Evolutionary conservation across 2,888 invertebrate genomes (phyloP).

Genomic region (Epirrhoe tristata): DNA sequence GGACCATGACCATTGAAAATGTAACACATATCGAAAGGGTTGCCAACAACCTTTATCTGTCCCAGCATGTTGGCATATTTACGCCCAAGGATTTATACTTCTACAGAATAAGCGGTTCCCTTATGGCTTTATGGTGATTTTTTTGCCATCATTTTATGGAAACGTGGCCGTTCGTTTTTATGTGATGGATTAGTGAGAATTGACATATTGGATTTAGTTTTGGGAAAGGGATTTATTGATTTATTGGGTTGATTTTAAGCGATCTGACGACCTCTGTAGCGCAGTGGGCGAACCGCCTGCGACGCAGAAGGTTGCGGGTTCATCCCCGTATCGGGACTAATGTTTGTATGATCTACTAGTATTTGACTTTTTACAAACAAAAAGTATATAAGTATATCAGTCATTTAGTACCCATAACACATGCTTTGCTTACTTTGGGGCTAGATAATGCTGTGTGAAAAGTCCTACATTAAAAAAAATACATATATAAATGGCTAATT

Average conservation of each 20-base stretch:
- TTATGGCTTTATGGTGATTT: constrained; percentile 60
- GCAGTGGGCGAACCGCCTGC: too few species aligned
- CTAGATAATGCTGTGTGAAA: too few species aligned
- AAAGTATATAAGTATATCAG: too few species aligned
- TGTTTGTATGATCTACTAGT: too few species aligned
- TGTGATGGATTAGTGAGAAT: constrained; percentile 56
- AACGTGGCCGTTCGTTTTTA: constrained; percentile 66
- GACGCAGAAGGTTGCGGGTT: too few species aligned
- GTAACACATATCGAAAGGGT: constrained; percentile 57
- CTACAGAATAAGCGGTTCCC: constrained; percentile 34
- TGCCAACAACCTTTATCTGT: constrained; percentile 57
- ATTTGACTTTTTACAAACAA: too few species aligned
- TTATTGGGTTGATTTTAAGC: constrained; percentile 18
- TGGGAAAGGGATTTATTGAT: constrained; percentile 31
- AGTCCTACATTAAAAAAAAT: too few species aligned
- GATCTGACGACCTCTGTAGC: too few species aligned
- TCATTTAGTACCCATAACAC: too few species aligned
- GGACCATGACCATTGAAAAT: constrained; percentile 52
- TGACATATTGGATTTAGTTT: constrained; percentile 38
- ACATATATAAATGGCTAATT: too few species aligned
- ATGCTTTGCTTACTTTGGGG: too few species aligned
- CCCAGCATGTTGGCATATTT: constrained; percentile 62
- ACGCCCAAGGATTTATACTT: constrained; percentile 56
- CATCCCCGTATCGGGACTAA: too few species aligned
- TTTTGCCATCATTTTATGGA: constrained; percentile 49